Conservation (phyloP, 2,888 invertebrate genomes). For the Lordiphosa fenestrarum region DNA sequence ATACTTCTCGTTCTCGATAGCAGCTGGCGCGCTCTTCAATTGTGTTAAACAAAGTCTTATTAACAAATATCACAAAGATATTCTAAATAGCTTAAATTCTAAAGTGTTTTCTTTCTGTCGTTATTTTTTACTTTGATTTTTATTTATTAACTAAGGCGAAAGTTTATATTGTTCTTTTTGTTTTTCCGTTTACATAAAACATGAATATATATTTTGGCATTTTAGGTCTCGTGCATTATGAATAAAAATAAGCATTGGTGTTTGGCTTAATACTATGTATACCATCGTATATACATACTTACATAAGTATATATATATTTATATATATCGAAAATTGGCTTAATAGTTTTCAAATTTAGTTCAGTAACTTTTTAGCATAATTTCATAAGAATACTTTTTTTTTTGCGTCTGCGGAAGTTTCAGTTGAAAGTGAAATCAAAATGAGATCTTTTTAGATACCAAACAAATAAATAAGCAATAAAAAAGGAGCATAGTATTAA, state of each 20-base stretch:
- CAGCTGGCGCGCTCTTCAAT: too few species aligned
- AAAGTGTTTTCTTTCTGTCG: conserved; percentile 2
- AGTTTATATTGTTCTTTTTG: conserved; percentile 8
- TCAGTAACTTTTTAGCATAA: conserved; percentile 53
- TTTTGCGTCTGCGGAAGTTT: conserved; percentile 66
- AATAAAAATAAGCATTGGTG: conserved; percentile 49
- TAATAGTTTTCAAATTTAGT: conserved; percentile 14
- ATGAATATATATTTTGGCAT: conserved; percentile 51
- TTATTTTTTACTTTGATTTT: not conserved
- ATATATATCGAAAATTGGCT: conserved; percentile 4
- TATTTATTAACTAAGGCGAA: conserved; percentile 29
- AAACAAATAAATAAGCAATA: conserved; percentile 31
- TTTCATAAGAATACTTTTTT: conserved; percentile 69
- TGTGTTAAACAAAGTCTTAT: conserved; percentile 55
- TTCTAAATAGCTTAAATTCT: conserved; percentile 46
- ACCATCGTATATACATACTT: conserved; percentile 22
- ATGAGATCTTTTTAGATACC: conserved; percentile 61
- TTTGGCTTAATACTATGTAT: conserved; percentile 48
- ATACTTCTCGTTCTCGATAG: conserved; percentile 23
- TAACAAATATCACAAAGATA: conserved; percentile 79
- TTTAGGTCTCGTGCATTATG: conserved; percentile 66
- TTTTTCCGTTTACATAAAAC: conserved; percentile 2
- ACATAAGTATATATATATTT: conserved; percentile 4
- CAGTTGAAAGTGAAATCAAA: conserved; percentile 54
- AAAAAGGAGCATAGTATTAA: conserved; percentile 20